These are phyloP conservation scores for Odocoileus hemionus DNA, from an alignment of 2,113 vertebrate species.

Conservation along the genomic window DNA sequence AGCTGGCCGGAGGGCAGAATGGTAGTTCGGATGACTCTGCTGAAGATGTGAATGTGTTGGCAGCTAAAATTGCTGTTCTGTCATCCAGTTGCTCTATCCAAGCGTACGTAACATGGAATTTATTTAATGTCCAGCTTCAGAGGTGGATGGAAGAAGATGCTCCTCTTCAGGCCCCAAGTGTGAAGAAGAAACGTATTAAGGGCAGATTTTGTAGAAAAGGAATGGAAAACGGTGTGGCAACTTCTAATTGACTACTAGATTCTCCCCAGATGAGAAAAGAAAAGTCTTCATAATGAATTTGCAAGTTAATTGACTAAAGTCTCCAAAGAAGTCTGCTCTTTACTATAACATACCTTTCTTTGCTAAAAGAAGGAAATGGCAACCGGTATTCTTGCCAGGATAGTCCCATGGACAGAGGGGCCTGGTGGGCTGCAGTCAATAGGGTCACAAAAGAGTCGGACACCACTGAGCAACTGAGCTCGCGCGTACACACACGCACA, in stretches of 20 bases:
- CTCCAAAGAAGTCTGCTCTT: constrained; percentile 80
- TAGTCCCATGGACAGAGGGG: background rate
- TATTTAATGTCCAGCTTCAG: constrained; percentile 94
- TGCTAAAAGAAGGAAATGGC: background rate
- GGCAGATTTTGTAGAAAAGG: constrained; percentile 90
- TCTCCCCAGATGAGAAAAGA: constrained; percentile 91
- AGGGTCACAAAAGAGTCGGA: background rate
- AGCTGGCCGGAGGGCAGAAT: constrained; percentile 88
- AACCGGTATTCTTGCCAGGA: background rate
- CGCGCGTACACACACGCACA: background rate
- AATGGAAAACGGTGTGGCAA: constrained; percentile 91
- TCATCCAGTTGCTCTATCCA: constrained; percentile 94
- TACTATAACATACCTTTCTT: constrained; percentile 66
- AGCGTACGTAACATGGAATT: constrained; percentile 98
- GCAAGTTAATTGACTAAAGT: constrained; percentile 67
- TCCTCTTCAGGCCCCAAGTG: constrained; percentile 79
- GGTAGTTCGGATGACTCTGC: constrained; percentile 85
- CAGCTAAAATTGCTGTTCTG: constrained; percentile 92
- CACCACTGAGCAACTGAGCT: background rate
- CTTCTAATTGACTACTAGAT: constrained; percentile 87
- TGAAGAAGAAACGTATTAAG: constrained; percentile 91
- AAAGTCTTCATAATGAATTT: constrained; percentile 85
- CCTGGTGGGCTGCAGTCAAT: background rate
- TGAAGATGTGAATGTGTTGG: constrained; percentile 93
- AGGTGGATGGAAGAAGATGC: constrained; percentile 90